phyloP scores from a whole-genome alignment of 2,113 vertebrate species.

The Tyrannus savana region DNA sequence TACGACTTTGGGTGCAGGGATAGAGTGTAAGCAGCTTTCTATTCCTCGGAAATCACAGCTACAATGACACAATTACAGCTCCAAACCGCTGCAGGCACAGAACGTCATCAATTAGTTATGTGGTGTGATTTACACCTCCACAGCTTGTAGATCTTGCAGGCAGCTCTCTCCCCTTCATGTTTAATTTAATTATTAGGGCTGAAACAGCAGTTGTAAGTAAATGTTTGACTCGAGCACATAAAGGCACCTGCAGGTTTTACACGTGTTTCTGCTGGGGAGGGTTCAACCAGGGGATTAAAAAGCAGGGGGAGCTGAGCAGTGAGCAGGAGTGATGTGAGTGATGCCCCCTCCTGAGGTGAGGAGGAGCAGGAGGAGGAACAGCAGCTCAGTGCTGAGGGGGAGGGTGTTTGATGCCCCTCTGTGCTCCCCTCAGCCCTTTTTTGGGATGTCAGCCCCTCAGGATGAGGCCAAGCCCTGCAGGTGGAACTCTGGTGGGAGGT shows the following conservation, averaged over 20 bases:
- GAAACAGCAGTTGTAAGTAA: slow-evolving; percentile 50
- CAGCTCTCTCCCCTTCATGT: slow-evolving; percentile 4
- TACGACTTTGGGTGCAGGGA: background rate
- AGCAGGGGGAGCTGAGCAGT: background rate
- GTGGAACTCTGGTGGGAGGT: background rate
- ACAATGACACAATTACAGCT: background rate
- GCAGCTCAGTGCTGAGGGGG: rapidly evolving
- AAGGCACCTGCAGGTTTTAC: slow-evolving; percentile 5
- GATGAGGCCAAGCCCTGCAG: background rate
- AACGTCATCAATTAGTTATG: slow-evolving; percentile 3
- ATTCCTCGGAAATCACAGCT: background rate
- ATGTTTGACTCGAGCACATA: slow-evolving; percentile 51
- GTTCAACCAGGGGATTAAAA: background rate
- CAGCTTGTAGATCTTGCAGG: background rate
- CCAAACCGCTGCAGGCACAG: background rate
- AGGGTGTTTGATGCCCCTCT: background rate
- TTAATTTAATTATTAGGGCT: slow-evolving; percentile 55
- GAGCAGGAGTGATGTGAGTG: background rate
- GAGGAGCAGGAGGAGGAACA: background rate
- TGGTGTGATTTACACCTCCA: slow-evolving; percentile 10
- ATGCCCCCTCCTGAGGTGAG: background rate
- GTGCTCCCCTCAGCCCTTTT: background rate
- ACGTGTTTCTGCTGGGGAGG: background rate
- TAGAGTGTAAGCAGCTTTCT: background rate
- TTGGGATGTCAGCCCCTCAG: background rate